Percentiles rank a stretch among this genome's conserved stretches.
phyloP scores from a whole-genome alignment of 1,140 invertebrate genomes.

The Pseudomyrmex sp. region DNA sequence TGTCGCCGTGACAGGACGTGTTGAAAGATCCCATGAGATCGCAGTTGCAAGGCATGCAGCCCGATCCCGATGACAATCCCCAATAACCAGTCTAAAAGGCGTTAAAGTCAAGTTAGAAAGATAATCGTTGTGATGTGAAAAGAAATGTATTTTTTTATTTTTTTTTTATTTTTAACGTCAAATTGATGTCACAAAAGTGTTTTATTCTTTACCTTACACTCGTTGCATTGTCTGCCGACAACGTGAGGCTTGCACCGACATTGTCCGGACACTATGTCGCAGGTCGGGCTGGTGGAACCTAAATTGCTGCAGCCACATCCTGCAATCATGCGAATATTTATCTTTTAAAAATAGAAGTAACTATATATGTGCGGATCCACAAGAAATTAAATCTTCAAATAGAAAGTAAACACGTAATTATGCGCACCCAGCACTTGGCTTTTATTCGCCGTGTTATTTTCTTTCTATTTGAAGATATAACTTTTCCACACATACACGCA shows the following conservation, averaged over 20 bases:
- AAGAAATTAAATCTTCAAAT: too few relatives aligned
- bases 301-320: conserved; percentile 91
- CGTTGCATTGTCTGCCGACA: conserved; percentile 94
- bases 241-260: conserved; percentile 95
- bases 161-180: too few relatives aligned
- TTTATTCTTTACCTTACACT: conserved; percentile 89
- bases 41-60: conserved; percentile 91
- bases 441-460: too few relatives aligned
- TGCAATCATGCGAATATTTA: conserved; percentile 76
- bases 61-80: conserved; percentile 88
- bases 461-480: too few relatives aligned
- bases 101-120: too few relatives aligned
- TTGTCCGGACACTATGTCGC: conserved; percentile 94
- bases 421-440: too few relatives aligned
- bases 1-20: conserved; percentile 90
- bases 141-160: too few relatives aligned
- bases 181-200: too few relatives aligned
- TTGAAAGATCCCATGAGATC: conserved; percentile 90
- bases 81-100: conserved; percentile 89
- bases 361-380: not conserved
- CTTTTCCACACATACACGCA: not conserved
- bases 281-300: conserved; percentile 91
- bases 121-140: too few relatives aligned
- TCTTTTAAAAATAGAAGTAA: conserved; percentile 16
- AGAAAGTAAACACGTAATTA: too few relatives aligned